Evolutionary conservation across 2,888 invertebrate genomes (phyloP), one percentile per base, ranked within the genome.

Genomic region (Boloria selene): DNA sequence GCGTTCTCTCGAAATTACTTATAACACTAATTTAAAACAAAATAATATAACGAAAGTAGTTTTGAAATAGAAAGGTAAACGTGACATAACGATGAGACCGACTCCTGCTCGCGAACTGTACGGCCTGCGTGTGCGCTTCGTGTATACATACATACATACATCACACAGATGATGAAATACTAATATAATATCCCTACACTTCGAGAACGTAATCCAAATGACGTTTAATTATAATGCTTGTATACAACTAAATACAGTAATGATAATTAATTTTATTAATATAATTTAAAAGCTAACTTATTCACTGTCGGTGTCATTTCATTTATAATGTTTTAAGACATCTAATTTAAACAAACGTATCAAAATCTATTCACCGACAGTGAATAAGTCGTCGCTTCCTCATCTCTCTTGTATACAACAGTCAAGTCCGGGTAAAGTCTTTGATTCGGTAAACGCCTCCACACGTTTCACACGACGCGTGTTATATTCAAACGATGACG

Each of bases 401-500:
- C 55, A 13, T 42, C 13, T 13, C 42, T 17, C 38, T 54, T 54
- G 13, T 38, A 38, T 54, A 45, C 6, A 47, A 62, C 45, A 63
- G 63, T 64, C 64, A 52, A 64, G 51, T 64, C 64, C 58, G 58
- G 63, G 52, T 64, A 52, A 45, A 64, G 52, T 58, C 44, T 45
- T 56, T 45, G 42, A 18, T 42, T 42, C n/a, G 44, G 44, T 44
- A 2, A 22, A 14, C 44, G 44, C 55, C 55, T 51, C 3, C 31
- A 38, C 26, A 10, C 22, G 22, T 18, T 56, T 56, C 6, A n/a
- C 22, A 7, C 18, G 10, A 18, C 17, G 18, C 22, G 18, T 44
- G 18, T 5, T 7, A 31, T 38, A 0, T 38, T 38, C 10, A 10
- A 38, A 38, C 10, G 7, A 38, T 38, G 31, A 44, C 44, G 44